Conservation (phyloP, 2,113 vertebrate genomes). For the Nibea coibor region DNA sequence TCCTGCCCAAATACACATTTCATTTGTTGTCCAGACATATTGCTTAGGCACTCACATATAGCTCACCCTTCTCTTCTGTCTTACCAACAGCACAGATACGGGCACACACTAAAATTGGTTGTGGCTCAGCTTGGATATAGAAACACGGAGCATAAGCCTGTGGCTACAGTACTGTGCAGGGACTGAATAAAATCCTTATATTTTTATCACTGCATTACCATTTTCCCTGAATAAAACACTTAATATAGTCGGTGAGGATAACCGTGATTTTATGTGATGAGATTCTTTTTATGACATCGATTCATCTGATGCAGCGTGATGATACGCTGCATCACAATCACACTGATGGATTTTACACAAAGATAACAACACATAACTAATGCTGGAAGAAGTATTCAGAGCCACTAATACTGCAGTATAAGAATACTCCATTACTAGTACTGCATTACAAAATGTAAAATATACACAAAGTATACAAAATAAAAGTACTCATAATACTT, state of each 20-base stretch:
- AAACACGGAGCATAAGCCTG: constrained; percentile 30
- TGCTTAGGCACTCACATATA: constrained; percentile 27
- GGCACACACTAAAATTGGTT: constrained; percentile 28
- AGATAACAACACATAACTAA: background rate
- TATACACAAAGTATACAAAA: background rate
- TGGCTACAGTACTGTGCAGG: constrained; percentile 49
- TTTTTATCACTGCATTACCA: constrained; percentile 31
- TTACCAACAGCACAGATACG: constrained; percentile 1
- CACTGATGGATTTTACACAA: background rate
- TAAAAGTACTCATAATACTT: background rate
- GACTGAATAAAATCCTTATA: constrained; percentile 28
- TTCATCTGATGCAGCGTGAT: background rate
- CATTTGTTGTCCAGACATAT: constrained; percentile 39
- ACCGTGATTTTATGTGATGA: constrained; percentile 2
- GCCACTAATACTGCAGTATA: no score
- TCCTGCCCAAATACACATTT: constrained; percentile 56
- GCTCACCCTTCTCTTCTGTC: constrained; percentile 23
- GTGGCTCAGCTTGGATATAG: constrained; percentile 37
- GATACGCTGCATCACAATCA: background rate
- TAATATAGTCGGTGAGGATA: constrained; percentile 13
- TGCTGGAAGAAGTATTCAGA: background rate
- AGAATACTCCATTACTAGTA: background rate
- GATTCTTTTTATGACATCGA: background rate
- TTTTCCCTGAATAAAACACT: background rate
- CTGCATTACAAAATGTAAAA: background rate